These are phyloP conservation scores for Xiphydria camelus DNA, from an alignment of 2,888 invertebrate genomes.

Conservation along the genomic window DNA sequence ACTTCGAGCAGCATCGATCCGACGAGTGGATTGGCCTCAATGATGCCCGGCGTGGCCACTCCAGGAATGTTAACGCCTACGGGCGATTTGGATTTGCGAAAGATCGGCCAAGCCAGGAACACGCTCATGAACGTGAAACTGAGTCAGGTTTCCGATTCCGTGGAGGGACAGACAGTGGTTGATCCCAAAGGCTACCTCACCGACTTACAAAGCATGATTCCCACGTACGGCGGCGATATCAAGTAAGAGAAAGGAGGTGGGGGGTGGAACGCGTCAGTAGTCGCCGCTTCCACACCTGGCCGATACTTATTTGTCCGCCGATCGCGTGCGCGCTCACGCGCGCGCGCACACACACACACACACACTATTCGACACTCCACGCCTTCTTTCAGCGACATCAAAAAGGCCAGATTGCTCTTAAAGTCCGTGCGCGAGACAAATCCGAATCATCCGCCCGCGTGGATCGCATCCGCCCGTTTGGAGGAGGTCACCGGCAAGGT, in stretches of 20 bases:
- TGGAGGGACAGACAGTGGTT: slow-evolving; percentile 98
- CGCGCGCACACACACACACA: no score
- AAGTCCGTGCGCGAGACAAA: slow-evolving; percentile 98
- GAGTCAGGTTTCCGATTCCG: slow-evolving; percentile 86
- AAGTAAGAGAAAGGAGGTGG: no score
- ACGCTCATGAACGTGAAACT: slow-evolving; percentile 99
- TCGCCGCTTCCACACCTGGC: no score
- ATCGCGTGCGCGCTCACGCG: no score
- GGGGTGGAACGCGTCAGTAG: no score
- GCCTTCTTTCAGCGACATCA: slow-evolving; percentile 75
- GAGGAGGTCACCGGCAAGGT: slow-evolving; percentile 98
- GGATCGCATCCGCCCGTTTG: slow-evolving; percentile 97
- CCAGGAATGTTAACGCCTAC: slow-evolving; percentile 85
- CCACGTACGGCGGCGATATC: slow-evolving; percentile 96
- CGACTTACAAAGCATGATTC: slow-evolving; percentile 98
- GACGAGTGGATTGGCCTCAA: slow-evolving; percentile 81
- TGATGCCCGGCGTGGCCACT: slow-evolving; percentile 83
- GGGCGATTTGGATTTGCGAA: slow-evolving; percentile 92
- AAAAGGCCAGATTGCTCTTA: slow-evolving; percentile 90
- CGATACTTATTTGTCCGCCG: no score
- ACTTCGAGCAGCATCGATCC: slow-evolving; percentile 80
- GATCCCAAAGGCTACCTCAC: slow-evolving; percentile 99
- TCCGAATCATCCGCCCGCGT: slow-evolving; percentile 98
- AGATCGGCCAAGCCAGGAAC: slow-evolving; percentile 98
- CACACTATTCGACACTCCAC: no score